phyloP scores from a whole-genome alignment of 2,113 vertebrate genomes.

The Lepidiolamprologus cunningtoni region DNA sequence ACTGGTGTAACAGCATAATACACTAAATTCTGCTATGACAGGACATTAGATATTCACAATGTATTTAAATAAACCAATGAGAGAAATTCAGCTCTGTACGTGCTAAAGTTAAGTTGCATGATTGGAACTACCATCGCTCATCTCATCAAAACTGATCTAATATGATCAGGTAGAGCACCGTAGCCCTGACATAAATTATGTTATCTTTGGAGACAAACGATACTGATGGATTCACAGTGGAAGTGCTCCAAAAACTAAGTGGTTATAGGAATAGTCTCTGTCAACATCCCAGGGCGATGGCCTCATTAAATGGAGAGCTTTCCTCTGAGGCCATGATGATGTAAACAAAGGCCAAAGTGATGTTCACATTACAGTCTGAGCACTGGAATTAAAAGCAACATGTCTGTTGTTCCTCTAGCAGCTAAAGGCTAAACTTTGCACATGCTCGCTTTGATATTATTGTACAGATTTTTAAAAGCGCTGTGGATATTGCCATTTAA shows the following conservation, averaged over 20 bases:
- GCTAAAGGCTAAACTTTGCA: background rate
- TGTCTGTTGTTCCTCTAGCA: background rate
- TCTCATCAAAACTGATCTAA: background rate
- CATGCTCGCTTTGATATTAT: background rate
- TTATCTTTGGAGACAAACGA: background rate
- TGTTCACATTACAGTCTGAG: constrained; percentile 21
- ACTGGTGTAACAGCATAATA: background rate
- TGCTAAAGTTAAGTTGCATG: background rate
- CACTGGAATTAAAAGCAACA: background rate
- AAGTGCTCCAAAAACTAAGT: constrained; percentile 49
- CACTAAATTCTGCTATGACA: background rate
- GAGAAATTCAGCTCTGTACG: background rate
- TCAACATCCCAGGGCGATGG: constrained; percentile 14
- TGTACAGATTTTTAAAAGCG: background rate
- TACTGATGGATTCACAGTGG: constrained; percentile 12
- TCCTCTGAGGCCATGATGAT: constrained; percentile 9
- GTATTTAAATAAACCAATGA: background rate
- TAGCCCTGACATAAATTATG: background rate
- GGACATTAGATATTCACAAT: background rate
- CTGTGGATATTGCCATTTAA: background rate
- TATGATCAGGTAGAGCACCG: background rate
- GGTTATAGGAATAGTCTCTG: constrained; percentile 42
- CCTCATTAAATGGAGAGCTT: constrained; percentile 15
- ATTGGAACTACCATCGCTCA: background rate
- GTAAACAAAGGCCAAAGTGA: constrained; percentile 39